phyloP scores from a whole-genome alignment of 2,113 vertebrate species.

The Sakesphorus luctuosus region DNA sequence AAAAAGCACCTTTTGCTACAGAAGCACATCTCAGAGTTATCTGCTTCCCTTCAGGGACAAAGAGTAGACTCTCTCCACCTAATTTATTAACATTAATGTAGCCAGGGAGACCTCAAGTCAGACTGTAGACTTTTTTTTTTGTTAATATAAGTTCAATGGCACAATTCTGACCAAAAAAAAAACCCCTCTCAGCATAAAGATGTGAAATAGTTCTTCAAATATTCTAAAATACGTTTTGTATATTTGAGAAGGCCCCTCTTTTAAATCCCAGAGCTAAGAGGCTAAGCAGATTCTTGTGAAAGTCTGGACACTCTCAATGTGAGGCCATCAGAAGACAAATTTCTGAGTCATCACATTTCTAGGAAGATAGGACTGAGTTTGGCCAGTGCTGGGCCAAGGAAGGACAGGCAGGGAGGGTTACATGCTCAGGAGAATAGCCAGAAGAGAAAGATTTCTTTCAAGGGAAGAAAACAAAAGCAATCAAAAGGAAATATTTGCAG shows the following conservation, averaged over 20 bases:
- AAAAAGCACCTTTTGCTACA: not conserved
- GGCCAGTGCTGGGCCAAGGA: not conserved
- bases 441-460: not conserved
- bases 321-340: not conserved
- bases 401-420: not conserved
- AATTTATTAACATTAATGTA: not conserved
- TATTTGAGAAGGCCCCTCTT: not conserved
- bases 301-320: not conserved
- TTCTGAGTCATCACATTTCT: not conserved
- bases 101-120: not conserved
- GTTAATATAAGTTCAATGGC: not conserved
- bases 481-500: conserved; percentile 12
- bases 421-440: not conserved
- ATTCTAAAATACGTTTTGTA: not conserved
- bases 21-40: not conserved
- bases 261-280: not conserved
- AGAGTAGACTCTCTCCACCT: not conserved
- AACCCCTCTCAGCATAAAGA: not conserved
- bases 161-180: not conserved
- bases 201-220: not conserved
- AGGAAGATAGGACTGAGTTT: not conserved
- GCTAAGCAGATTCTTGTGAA: not conserved
- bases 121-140: not conserved
- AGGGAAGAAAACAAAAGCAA: conserved; percentile 14
- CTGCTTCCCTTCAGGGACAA: not conserved